Evolutionary conservation across 2,888 invertebrate species (phyloP).

Genomic region (Dynastes tityus): DNA sequence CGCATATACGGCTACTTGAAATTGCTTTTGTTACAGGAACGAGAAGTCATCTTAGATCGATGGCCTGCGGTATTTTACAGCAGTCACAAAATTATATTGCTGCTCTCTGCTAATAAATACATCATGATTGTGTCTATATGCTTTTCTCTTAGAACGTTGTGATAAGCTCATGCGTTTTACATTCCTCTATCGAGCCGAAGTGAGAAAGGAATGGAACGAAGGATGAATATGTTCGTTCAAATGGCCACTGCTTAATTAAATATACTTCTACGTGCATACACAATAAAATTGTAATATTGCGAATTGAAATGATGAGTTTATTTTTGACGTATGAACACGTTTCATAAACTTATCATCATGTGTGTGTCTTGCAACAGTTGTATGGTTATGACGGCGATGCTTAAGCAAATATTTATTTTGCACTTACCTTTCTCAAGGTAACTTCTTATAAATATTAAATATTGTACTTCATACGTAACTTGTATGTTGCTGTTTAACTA

Average conservation of each 20-base stretch:
- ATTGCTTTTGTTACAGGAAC: conserved; percentile 6
- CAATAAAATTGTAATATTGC: too few relatives aligned
- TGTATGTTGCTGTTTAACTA: not conserved
- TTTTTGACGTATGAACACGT: not conserved
- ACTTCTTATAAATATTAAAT: conserved; percentile 26
- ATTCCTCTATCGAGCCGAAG: not conserved
- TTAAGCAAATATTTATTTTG: conserved; percentile 30
- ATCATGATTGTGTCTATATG: not conserved
- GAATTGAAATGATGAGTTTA: too few relatives aligned
- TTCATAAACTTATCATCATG: not conserved
- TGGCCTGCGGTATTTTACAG: conserved; percentile 15
- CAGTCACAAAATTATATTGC: conserved; percentile 24
- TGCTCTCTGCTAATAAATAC: conserved; percentile 5
- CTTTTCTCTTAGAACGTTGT: not conserved
- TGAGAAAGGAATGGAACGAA: not conserved
- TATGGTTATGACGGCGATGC: conserved; percentile 3
- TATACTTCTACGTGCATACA: too few relatives aligned
- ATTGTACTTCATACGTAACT: not conserved
- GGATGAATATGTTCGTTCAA: not conserved
- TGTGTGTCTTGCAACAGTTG: conserved; percentile 21
- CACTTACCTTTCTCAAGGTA: conserved; percentile 46
- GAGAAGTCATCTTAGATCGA: not conserved
- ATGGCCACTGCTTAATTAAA: not conserved
- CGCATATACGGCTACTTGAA: not conserved
- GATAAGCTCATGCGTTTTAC: not conserved